Percentiles rank a stretch among this genome's conserved stretches.
Conservation (phyloP, 2,797 vertebrate species). For the Triplophysa bombifrons region DNA sequence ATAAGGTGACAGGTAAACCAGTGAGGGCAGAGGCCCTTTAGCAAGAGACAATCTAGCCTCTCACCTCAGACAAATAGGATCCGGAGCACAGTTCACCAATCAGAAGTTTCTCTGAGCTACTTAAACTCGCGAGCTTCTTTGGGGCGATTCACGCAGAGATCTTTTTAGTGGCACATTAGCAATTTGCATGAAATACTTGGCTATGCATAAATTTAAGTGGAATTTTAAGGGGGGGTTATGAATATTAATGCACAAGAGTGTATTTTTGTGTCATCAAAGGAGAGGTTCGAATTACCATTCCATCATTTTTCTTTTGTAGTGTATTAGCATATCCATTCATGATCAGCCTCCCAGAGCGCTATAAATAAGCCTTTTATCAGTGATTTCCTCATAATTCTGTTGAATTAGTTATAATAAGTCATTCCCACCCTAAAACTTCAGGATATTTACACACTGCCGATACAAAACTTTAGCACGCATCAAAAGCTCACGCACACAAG, state of each 20-base stretch:
- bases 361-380: constrained; percentile 55
- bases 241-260: constrained; percentile 56
- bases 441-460: constrained; percentile 41
- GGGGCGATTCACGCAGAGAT: not conserved
- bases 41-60: constrained; percentile 16
- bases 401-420: constrained; percentile 44
- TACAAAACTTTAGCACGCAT: constrained; percentile 36
- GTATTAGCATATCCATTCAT: constrained; percentile 58
- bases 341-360: constrained; percentile 45
- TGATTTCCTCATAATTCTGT: constrained; percentile 50
- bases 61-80: constrained; percentile 30
- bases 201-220: constrained; percentile 48
- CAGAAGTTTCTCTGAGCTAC: constrained; percentile 3
- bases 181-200: constrained; percentile 34
- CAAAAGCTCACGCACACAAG: constrained; percentile 11
- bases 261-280: constrained; percentile 61
- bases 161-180: constrained; percentile 33
- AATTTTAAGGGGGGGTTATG: constrained; percentile 45
- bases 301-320: constrained; percentile 57
- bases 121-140: not conserved
- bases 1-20: constrained; percentile 29
- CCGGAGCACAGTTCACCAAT: constrained; percentile 25
- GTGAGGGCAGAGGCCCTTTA: constrained; percentile 13
- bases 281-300: constrained; percentile 52
- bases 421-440: constrained; percentile 25